Base-by-base conservation (phyloP, 2,888 invertebrate genomes). In the Chorisops tibialis region DNA sequence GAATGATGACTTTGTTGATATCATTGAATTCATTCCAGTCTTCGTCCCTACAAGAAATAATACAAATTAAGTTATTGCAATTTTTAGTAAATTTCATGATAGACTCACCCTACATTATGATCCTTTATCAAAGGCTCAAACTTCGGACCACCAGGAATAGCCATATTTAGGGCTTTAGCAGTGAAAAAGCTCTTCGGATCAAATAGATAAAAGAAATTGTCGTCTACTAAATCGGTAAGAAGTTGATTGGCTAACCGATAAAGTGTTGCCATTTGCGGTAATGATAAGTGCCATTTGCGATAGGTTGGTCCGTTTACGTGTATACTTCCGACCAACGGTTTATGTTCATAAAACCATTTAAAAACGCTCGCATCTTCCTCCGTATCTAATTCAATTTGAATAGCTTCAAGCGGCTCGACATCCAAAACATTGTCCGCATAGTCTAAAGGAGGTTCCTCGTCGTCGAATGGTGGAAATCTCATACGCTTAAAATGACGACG, bases 21-120 rank as follows among this genome's bases (percentile, higher is more conserved):
- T 99, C 99, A 81, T 99, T 99, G 74, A 99, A 99, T 80, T 99
- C 99, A 80, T 99, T 99, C 99, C 99, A 99, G 77, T 99, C 99
- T 80, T 99, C 99, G 81, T 99, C 99, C 1, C 94, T 90, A 70
- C 18, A 80, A 76, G 63, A 63, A 64, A 62, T 65, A 67, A 63
- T 38, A 62, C 43, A 49, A 21, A 16, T 12, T 22, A 14, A 11
- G 21, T 62, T 5, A 56, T 39, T 22, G 21, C 7, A 12, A 24
- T 35, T 47, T 12, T 24, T 21, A 45, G 4, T 18, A 22, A 9
- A 45, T 3, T 22, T 48, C 48, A 50, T 50, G 18, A n/a, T 11
- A 18, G 45, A 74, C 85, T 82, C 80, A 90, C 88, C 89, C 94
- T 58, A 94, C 89, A 72, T 95, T 96, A 71, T 94, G 91, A 78